Base-by-base conservation (phyloP, 2,113 vertebrate genomes). In the Nematolebias whitei region DNA sequence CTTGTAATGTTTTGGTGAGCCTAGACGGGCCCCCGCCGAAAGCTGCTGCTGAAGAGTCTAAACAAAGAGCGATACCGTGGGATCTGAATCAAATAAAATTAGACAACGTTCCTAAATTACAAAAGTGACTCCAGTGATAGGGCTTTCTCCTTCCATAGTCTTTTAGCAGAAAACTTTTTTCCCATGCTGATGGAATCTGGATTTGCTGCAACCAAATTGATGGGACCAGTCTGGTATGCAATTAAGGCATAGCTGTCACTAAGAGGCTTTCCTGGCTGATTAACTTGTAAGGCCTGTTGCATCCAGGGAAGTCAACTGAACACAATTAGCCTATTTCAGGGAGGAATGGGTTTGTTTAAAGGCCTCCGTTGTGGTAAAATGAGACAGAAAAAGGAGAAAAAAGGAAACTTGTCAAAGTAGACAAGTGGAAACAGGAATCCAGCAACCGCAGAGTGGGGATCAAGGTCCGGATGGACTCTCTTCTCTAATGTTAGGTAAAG, bases 191-290 rank as follows among this genome's bases (percentile, higher is more conserved):
- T 68, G 77, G 79, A 86, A 85, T 86, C 76, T 82, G 86, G 80
- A 82, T 89, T 90, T 87, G 76, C 83, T 71, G 63, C 72, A 58
- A 84, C 70, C 69, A 80, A 85, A 87, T 80, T 82, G 85, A 89
- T 88, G 80, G 82, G 62, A 83, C 81, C 70, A 63, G 62, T 82
- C 78, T 86, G 85, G 87, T 77, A 88, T 91, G 86, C 69, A 91
- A 87, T 89, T 87, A 85, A 86, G 70, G 71, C 82, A 69, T 76
- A 85, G 63, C 86, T 88, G 85, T 86, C 84, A 85, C 83, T 90
- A 87, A 87, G 84, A 89, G 79, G 80, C 82, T 90, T 90, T 89
- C 71, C 79, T 80, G 85, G 74, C 47, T 87, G 85, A 90, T 84
- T 87, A 91, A 88, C 88, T 87, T 78, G 79, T 84, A 79, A 90